phyloP scores from a whole-genome alignment of 92 coral and sea anemone genomes.

The Heliopora coerulea region DNA sequence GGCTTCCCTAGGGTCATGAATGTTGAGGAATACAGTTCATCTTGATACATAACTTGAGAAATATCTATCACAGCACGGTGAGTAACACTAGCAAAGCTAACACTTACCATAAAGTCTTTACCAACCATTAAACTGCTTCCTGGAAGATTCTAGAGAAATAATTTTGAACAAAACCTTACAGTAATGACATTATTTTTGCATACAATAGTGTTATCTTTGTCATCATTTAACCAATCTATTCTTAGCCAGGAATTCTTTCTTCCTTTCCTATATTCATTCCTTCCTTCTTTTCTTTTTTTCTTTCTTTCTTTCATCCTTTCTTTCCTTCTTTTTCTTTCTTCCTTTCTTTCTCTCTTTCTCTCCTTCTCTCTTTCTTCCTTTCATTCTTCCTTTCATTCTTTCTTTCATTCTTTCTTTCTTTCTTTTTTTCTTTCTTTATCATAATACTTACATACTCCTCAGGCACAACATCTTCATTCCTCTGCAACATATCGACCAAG shows the following conservation, averaged over 20 bases:
- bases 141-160: not conserved
- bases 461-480: not conserved
- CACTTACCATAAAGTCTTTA: not conserved
- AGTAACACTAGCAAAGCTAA: not conserved
- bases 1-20: slow-evolving; percentile 47
- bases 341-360: not conserved
- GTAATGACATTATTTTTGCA: too few species aligned
- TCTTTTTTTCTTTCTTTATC: too few species aligned
- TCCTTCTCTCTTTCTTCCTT: not conserved
- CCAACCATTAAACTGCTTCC: not conserved
- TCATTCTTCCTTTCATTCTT: not conserved
- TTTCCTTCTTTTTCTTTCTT: not conserved
- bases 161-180: not conserved
- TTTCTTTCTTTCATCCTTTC: not conserved
- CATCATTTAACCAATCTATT: too few species aligned
- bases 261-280: not conserved
- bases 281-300: not conserved
- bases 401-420: too few species aligned
- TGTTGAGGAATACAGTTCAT: not conserved
- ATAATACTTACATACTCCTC: slow-evolving; percentile 25
- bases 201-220: too few species aligned
- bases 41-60: not conserved
- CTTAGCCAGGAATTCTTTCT: too few species aligned
- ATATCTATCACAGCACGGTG: too few species aligned
- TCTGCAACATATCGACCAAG: slow-evolving; percentile 15